Evolutionary conservation across 2,888 invertebrate species (phyloP), one percentile per base, ranked within the genome.

Genomic region (Pseudeuparius sepicola): DNA sequence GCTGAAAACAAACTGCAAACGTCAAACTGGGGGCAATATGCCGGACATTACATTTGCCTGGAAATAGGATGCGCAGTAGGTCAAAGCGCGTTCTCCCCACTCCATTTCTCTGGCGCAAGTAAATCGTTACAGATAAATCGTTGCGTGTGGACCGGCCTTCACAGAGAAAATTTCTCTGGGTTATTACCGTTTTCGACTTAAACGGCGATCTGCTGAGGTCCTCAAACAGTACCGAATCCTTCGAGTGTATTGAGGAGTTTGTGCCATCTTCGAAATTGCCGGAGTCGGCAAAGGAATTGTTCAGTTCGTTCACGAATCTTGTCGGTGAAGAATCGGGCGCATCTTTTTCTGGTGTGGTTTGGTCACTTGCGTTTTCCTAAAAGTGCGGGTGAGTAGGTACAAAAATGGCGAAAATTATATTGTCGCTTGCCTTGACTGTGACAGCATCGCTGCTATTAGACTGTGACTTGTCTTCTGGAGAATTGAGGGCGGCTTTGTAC

Each of bases 231-330:
- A 70, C 70, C n/a, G 78, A 77, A 53, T 82, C 83, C 63, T 81
- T 83, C 37, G 82, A 82, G 61, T 81, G 78, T 41, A 82, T 66
- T 34, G 82, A 81, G 31, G 82, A 81, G 50, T 76, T 76, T 11
- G 77, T 76, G 49, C 80, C 59, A 63, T 87, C 87, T 58, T 88
- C 88, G 61, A 81, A 87, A 63, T 86, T 83, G 25, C 88, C 88
- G 4, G 86, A 87, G 61, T 87, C 87, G 35, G 84, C 80, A 53
- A 83, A 77, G 15, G 86, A 86, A 44, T 77, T 75, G 50, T 78
- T 78, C 68, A 81, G 73, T 55, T 83, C 81, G 28, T 33, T 48
- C 2, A 44, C 36, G 25, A 47, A 29, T 14, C 41, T 46, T 1
- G 42, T 14, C 10, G 37, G 28, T 9, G 45, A 32, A 17, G 49